Percentiles rank a stretch among this genome's conserved stretches.
These are phyloP conservation scores for Sus scrofa DNA, from an alignment of 2,113 vertebrate genomes.

Conservation along the genomic window T2T-Sscrofa CM000830.6:37457501-37458000, in stretches of 20 bases:
- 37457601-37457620: conserved; percentile 34
- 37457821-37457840: not conserved
- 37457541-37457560: not conserved
- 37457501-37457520: not conserved
- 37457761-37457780: not conserved
- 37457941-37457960: not conserved
- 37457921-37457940: not conserved
- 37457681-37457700: not conserved
- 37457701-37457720: not conserved
- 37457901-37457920: not conserved
- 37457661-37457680: conserved; percentile 38
- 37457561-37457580: not conserved
- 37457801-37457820: not conserved
- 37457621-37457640: conserved; percentile 5
- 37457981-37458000: conserved; percentile 10
- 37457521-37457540: conserved; percentile 50
- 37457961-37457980: conserved; percentile 28
- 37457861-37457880: conserved; percentile 27
- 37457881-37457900: conserved; percentile 31
- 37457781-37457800: not conserved
- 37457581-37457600: conserved; percentile 36
- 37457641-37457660: not conserved
- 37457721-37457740: not conserved
- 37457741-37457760: conserved; percentile 27
- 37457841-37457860: conserved; percentile 4